Percentiles rank a stretch among this genome's conserved stretches.
phyloP scores from a whole-genome alignment of 1,140 invertebrate genomes.

The Lasioglossum albipes region DNA sequence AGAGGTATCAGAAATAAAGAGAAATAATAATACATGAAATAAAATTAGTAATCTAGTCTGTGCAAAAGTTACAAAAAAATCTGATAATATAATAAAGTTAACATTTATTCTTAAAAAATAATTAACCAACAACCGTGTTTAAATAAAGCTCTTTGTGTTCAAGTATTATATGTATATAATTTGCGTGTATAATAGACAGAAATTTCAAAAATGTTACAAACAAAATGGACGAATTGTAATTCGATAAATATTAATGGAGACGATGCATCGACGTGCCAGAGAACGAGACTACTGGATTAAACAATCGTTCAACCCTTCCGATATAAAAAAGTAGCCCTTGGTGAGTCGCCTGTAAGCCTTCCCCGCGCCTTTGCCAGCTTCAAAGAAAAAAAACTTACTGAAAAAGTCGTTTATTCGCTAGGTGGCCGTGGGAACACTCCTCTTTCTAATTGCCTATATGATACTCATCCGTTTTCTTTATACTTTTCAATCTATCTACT shows the following conservation, averaged over 20 bases:
- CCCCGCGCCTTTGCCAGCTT: constrained; percentile 16
- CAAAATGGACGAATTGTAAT: neutral
- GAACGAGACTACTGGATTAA: neutral
- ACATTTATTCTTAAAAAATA: too few species aligned
- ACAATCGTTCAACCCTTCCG: constrained; percentile 1
- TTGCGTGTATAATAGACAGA: too few species aligned
- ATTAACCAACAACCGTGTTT: too few species aligned
- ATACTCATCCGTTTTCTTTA: neutral
- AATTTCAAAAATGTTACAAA: too few species aligned
- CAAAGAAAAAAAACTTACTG: constrained; percentile 40
- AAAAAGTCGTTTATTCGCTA: constrained; percentile 57
- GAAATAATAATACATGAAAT: too few species aligned
- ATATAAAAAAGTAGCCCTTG: constrained; percentile 46
- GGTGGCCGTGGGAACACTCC: constrained; percentile 54
- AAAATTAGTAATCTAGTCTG: too few species aligned
- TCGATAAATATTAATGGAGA: neutral
- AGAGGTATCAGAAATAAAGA: too few species aligned
- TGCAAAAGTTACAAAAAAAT: too few species aligned
- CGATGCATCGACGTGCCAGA: neutral
- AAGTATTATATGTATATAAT: too few species aligned
- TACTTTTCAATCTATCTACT: neutral
- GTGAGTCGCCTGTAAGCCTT: constrained; percentile 49
- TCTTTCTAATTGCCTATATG: neutral
- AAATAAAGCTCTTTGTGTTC: too few species aligned
- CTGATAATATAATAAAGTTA: too few species aligned